Base-by-base conservation (phyloP, 2,113 vertebrate species). In the Brachyistius frenatus region DNA sequence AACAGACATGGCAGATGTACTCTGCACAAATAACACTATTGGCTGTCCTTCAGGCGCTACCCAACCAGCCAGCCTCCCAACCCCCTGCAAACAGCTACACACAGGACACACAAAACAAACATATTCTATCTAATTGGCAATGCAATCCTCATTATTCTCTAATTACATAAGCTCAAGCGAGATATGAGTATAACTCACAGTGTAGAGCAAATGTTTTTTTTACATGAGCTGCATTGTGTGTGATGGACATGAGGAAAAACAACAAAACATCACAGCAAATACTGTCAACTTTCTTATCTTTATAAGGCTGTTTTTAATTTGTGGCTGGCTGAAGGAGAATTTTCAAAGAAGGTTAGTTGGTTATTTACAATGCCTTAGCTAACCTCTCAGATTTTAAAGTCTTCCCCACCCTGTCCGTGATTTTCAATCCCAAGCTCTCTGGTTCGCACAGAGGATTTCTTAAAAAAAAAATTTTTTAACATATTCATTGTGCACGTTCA, bases 121-220 rank as follows among this genome's bases (percentile, higher is more conserved):
- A 91, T 15, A 73, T 66, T 66, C 39, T 9, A 44, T 83, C 83
- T 92, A 93, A 94, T 91, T 92, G 91, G 91, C 76, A 91, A 89
- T 80, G 78, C 71, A 57, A 78, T 81, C 71, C 74, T 90, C 92
- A 94, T 93, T 93, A 92, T 86, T 92, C 72, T 85, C 76, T 91
- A 92, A 93, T 93, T 92, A 93, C 87, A 91, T 80, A 86, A 85
- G 84, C 77, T 72, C 50, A 70, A 65, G 76, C 74, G 81, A 80
- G 74, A 81, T 68, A 71, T 49, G 57, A 73, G 71, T 58, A 70
- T 58, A 72, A 81, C 73, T 73, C 52, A 44, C 81, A 73, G 77
- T 60, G 74, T 70, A 81, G 71, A 85, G 62, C 83, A 91, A 92
- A 90, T 91, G 89, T 83, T 81, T 80, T 87, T 82, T 74, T 71